phyloP scores from a whole-genome alignment of 2,113 vertebrate species.

The Calyptomena viridis region DNA sequence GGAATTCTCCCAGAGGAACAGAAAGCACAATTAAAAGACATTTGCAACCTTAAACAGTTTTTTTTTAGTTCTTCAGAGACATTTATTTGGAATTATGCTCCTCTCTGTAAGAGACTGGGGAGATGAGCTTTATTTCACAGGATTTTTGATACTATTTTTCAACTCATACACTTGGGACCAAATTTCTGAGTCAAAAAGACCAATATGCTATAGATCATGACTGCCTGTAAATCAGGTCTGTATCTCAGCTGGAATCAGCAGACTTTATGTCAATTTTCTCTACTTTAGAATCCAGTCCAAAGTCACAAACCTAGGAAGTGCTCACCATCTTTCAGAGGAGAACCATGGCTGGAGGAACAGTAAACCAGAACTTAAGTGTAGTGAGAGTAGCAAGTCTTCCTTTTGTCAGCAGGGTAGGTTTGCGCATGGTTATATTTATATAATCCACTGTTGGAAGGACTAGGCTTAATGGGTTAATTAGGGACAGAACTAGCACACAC shows the following conservation, averaged over 20 bases:
- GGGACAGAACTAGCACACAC: neutral
- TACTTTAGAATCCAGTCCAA: neutral
- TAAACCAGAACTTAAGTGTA: neutral
- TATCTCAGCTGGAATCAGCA: neutral
- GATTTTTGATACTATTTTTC: neutral
- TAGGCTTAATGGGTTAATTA: conserved; percentile 3
- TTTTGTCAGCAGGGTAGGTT: neutral
- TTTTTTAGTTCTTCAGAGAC: neutral
- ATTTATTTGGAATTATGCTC: neutral
- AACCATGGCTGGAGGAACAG: neutral
- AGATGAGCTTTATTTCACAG: neutral
- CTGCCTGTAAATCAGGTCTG: neutral
- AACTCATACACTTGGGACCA: neutral
- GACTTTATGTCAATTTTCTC: neutral
- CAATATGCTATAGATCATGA: neutral
- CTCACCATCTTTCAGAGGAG: neutral
- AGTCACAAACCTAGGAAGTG: neutral
- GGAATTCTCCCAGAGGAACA: conserved; percentile 9
- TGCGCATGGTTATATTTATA: neutral
- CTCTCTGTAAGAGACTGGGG: neutral
- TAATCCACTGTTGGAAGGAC: neutral
- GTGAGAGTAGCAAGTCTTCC: neutral
- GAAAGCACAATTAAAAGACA: conserved; percentile 27
- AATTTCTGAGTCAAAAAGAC: neutral
- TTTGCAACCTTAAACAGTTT: conserved; percentile 8